These are phyloP conservation scores for Scaptomyza graminum DNA, from an alignment of 1,140 invertebrate species.

Conservation along the genomic window DNA sequence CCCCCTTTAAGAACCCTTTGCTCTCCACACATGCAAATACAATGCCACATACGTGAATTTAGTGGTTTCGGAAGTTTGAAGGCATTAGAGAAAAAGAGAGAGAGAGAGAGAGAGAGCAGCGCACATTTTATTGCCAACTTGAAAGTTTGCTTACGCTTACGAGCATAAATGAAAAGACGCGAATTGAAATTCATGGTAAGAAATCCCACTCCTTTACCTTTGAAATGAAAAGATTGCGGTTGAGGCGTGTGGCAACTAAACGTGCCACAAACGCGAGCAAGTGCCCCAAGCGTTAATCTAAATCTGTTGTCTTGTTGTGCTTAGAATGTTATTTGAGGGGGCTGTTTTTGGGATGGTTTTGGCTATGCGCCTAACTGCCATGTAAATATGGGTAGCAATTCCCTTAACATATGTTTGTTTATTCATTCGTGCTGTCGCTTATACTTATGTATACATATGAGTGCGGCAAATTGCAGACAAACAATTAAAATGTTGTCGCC, in stretches of 20 bases:
- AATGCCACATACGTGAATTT: slow-evolving; percentile 62
- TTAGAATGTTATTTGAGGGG: neutral
- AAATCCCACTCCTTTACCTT: neutral
- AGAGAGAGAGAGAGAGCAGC: slow-evolving; percentile 10
- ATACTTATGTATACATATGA: neutral
- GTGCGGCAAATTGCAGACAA: slow-evolving; percentile 61
- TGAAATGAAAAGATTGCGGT: neutral
- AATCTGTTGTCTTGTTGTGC: slow-evolving; percentile 34
- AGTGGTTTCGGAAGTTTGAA: slow-evolving; percentile 71
- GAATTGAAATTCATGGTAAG: slow-evolving; percentile 73
- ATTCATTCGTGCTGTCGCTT: slow-evolving; percentile 51
- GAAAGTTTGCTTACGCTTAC: slow-evolving; percentile 72
- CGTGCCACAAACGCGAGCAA: slow-evolving; percentile 35
- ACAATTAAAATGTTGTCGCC: slow-evolving; percentile 75
- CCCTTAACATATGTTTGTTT: slow-evolving; percentile 70
- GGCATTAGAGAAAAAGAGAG: slow-evolving; percentile 40
- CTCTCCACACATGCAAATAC: slow-evolving; percentile 59
- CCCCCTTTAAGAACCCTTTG: too few relatives aligned
- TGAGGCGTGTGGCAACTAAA: slow-evolving; percentile 8
- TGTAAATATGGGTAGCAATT: slow-evolving; percentile 48
- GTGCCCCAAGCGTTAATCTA: slow-evolving; percentile 59
- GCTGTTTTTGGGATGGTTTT: neutral
- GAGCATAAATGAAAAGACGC: slow-evolving; percentile 75
- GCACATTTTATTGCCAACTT: slow-evolving; percentile 71
- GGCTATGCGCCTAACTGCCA: slow-evolving; percentile 23